A percentile compares a stretch with the other conserved stretches of the same genome.
Conservation (phyloP, 2,797 vertebrate genomes). For the Harpagifer antarcticus region DNA sequence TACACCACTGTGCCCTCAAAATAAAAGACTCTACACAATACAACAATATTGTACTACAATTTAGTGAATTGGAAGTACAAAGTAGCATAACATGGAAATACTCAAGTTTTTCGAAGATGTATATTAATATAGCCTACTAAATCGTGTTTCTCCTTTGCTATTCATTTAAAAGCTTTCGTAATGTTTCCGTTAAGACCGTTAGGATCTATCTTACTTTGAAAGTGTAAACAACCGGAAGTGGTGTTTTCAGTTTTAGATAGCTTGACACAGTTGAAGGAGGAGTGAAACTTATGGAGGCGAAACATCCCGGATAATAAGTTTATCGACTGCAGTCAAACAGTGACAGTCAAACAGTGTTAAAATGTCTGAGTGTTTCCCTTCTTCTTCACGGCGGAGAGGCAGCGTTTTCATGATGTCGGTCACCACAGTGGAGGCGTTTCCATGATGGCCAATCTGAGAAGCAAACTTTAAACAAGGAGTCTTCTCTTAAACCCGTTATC, state of each 20-base stretch:
- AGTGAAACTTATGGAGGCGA: conserved; percentile 29
- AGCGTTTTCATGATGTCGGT: conserved; percentile 33
- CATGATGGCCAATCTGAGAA: conserved; percentile 56
- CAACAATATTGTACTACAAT: too few relatives aligned
- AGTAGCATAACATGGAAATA: too few relatives aligned
- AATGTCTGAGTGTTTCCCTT: conserved; percentile 28
- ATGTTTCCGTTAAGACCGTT: too few relatives aligned
- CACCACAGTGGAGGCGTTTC: conserved; percentile 6
- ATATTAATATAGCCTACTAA: too few relatives aligned
- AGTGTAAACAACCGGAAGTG: conserved; percentile 22
- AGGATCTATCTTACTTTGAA: conserved; percentile 51
- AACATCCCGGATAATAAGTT: background rate
- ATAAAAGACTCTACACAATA: conserved; percentile 29
- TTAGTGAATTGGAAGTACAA: too few relatives aligned
- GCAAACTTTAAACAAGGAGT: conserved; percentile 60
- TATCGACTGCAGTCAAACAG: background rate
- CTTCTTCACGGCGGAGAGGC: conserved; percentile 6
- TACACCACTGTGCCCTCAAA: conserved; percentile 22
- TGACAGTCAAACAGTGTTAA: background rate
- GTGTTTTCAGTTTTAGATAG: rapidly evolving
- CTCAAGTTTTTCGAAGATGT: too few relatives aligned
- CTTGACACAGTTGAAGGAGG: background rate
- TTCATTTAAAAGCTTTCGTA: too few relatives aligned
- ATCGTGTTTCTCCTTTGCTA: too few relatives aligned
- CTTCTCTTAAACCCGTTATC: conserved; percentile 1